Evolutionary conservation across 2,113 vertebrate genomes (phyloP).

Genomic region (Caranx ignobilis): DNA sequence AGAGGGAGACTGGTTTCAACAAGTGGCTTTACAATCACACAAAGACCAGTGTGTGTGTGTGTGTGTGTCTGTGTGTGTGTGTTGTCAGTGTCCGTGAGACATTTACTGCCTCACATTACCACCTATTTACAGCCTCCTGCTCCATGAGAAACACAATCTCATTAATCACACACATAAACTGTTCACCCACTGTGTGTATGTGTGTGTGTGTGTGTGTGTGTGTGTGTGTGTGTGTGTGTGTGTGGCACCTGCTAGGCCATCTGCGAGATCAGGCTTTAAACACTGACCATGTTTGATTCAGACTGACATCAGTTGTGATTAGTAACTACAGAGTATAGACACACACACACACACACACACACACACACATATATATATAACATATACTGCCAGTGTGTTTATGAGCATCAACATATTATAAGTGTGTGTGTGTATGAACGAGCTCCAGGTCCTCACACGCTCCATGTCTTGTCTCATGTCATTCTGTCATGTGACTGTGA

Average conservation of each 20-base stretch:
- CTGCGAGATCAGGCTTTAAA: conserved; percentile 16
- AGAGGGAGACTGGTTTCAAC: no score
- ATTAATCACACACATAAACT: conserved; percentile 58
- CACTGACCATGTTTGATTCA: background rate
- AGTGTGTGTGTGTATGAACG: no score
- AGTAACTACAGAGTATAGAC: background rate
- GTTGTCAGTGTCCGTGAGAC: conserved; percentile 16
- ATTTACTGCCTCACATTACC: conserved; percentile 56
- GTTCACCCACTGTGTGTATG: background rate
- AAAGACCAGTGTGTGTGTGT: no score
- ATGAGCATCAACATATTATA: no score
- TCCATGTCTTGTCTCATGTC: no score
- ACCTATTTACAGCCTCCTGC: conserved; percentile 54
- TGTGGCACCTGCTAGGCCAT: conserved; percentile 40
- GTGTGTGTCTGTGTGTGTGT: background rate
- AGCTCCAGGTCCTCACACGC: no score
- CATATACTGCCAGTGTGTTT: no score
- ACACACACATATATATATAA: no score
- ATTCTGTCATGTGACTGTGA: background rate
- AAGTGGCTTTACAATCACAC: no score
- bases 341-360: no score
- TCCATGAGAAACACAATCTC: conserved; percentile 54
- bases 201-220: conserved; percentile 16
- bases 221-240: conserved; percentile 11
- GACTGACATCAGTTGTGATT: background rate